phyloP scores from a whole-genome alignment of 2,888 invertebrate species.

The Drosophila formosana region DNA sequence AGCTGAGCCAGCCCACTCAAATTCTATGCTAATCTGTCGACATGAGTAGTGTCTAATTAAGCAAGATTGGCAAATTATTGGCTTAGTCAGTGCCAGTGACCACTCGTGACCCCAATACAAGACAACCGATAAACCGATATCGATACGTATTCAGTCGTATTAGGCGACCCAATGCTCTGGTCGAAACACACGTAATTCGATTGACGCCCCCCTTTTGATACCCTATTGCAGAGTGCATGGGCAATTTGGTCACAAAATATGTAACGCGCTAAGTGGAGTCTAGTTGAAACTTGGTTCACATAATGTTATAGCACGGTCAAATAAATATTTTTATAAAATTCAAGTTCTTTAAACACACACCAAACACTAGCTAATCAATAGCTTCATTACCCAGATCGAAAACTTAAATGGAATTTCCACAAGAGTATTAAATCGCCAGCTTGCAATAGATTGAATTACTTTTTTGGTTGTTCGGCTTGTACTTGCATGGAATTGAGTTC shows the following conservation, averaged over 20 bases:
- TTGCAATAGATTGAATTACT: not conserved
- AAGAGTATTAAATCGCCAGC: not conserved
- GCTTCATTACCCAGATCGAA: no score
- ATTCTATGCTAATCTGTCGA: constrained; percentile 72
- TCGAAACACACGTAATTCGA: constrained; percentile 47
- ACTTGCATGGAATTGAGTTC: constrained; percentile 41
- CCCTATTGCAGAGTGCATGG: not conserved
- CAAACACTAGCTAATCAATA: no score
- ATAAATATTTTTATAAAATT: no score
- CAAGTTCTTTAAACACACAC: no score
- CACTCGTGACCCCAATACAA: constrained; percentile 58
- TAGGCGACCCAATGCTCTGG: constrained; percentile 34
- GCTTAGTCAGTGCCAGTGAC: constrained; percentile 54
- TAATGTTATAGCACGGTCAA: no score
- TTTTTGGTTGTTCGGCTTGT: not conserved
- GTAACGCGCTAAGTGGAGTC: not conserved
- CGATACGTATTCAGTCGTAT: constrained; percentile 40
- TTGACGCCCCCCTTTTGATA: constrained; percentile 66
- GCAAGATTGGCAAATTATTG: constrained; percentile 70
- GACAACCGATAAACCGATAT: constrained; percentile 23
- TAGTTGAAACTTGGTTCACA: no score
- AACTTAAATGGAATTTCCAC: no score
- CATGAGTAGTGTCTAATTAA: constrained; percentile 64
- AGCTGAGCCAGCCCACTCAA: constrained; percentile 41
- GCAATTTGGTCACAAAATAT: not conserved